These are phyloP conservation scores for Onychomys leucogaster DNA, from an alignment of 2,797 vertebrate genomes.

Conservation along the genomic window DNA sequence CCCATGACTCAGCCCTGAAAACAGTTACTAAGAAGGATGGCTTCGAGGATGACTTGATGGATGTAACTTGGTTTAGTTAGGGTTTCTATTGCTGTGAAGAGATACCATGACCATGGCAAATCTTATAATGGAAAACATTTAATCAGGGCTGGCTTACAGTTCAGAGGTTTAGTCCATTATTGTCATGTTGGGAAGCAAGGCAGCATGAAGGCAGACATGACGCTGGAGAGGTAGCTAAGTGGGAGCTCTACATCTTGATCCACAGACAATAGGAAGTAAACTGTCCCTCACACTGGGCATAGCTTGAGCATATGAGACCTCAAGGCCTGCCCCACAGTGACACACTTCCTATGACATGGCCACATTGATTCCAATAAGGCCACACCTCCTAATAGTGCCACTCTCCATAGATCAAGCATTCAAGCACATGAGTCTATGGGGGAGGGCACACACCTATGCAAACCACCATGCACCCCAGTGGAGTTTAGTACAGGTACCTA, in stretches of 20 bases:
- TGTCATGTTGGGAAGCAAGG: not conserved
- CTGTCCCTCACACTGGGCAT: not conserved
- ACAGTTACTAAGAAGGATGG: not conserved
- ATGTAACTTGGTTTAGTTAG: not conserved
- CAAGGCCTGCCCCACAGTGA: not conserved
- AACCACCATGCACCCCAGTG: not conserved
- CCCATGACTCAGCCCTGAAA: not conserved
- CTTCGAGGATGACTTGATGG: not conserved
- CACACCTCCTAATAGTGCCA: not conserved
- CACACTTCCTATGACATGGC: not conserved
- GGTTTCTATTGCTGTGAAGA: not conserved
- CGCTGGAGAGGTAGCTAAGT: not conserved
- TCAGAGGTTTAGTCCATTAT: not conserved
- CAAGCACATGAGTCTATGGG: not conserved
- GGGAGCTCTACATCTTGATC: not conserved
- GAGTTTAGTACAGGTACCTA: not conserved
- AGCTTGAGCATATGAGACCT: not conserved
- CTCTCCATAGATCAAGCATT: not conserved
- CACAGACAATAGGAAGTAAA: not conserved
- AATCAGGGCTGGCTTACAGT: not conserved
- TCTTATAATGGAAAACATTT: not conserved
- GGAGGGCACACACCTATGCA: not conserved
- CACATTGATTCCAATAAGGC: not conserved
- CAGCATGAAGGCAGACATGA: not conserved
- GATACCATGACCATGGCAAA: not conserved